Percentiles rank a stretch among this genome's conserved stretches.
These are phyloP conservation scores for Chrysemys picta DNA, from an alignment of 2,113 vertebrate genomes.

Conservation along the genomic window DNA sequence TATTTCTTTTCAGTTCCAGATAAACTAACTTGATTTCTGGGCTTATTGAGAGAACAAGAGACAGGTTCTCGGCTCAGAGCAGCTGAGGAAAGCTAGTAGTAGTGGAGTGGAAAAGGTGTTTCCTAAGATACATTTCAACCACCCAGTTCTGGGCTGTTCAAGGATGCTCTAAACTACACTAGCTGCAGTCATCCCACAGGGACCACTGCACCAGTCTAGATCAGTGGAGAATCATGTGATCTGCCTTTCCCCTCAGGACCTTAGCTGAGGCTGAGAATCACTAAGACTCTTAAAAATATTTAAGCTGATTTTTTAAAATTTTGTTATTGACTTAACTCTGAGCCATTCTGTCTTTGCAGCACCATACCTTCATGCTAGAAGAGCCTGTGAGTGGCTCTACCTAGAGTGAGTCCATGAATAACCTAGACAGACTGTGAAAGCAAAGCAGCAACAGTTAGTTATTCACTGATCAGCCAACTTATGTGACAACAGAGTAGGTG, in stretches of 20 bases:
- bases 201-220: not conserved
- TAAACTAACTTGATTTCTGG: not conserved
- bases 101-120: no score
- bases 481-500: not conserved
- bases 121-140: no score
- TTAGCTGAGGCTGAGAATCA: not conserved
- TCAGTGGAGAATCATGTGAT: not conserved
- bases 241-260: not conserved
- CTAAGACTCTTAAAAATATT: not conserved
- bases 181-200: not conserved
- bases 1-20: not conserved
- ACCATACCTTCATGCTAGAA: not conserved
- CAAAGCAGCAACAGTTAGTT: not conserved
- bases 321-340: not conserved
- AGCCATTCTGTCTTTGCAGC: not conserved
- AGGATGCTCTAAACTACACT: not conserved
- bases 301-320: no score
- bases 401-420: not conserved
- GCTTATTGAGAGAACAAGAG: not conserved
- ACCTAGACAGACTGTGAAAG: not conserved
- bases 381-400: not conserved
- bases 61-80: no score
- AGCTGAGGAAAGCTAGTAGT: no score
- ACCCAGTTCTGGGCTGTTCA: not conserved
- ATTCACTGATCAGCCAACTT: not conserved